Percentiles rank a stretch among this genome's conserved stretches.
phyloP scores from a whole-genome alignment of 2,113 vertebrate species.

The Nannobrachium achirus region DNA sequence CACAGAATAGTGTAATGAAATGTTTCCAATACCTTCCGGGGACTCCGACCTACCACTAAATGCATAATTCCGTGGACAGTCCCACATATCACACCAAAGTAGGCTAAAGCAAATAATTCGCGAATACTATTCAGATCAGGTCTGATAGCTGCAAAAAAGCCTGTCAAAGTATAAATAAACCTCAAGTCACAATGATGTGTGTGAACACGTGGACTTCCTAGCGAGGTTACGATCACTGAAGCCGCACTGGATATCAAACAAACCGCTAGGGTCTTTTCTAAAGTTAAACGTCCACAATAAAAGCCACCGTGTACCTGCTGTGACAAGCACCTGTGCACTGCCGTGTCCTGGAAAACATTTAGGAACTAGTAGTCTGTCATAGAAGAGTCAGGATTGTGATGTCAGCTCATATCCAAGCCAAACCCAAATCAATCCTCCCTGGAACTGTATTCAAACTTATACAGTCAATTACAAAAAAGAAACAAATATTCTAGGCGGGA shows the following conservation, averaged over 20 bases:
- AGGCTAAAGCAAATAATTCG: slow-evolving; percentile 3
- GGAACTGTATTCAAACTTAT: slow-evolving; percentile 59
- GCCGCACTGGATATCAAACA: background rate
- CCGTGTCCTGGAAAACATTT: slow-evolving; percentile 32
- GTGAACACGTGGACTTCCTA: background rate
- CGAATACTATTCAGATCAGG: background rate
- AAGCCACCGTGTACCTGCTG: too few species aligned
- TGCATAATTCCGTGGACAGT: background rate
- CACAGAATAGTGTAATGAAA: slow-evolving; percentile 27
- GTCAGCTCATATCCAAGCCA: slow-evolving; percentile 32
- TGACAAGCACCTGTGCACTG: slow-evolving; percentile 16
- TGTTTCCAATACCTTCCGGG: background rate
- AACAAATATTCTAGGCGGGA: slow-evolving; percentile 33
- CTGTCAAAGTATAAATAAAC: background rate
- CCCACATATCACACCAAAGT: background rate
- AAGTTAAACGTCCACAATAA: background rate
- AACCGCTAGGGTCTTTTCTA: background rate
- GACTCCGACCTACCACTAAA: background rate
- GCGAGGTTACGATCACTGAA: background rate
- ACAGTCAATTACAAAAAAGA: slow-evolving; percentile 65
- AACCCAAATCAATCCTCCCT: slow-evolving; percentile 51
- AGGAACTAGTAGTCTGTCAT: slow-evolving; percentile 26
- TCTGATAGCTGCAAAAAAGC: background rate
- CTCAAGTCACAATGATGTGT: too few species aligned
- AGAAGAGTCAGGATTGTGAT: slow-evolving; percentile 42